Evolutionary conservation across 2,888 invertebrate genomes (phyloP), one percentile per base, ranked within the genome.

Genomic region (Tetranychus truncatus): DNA sequence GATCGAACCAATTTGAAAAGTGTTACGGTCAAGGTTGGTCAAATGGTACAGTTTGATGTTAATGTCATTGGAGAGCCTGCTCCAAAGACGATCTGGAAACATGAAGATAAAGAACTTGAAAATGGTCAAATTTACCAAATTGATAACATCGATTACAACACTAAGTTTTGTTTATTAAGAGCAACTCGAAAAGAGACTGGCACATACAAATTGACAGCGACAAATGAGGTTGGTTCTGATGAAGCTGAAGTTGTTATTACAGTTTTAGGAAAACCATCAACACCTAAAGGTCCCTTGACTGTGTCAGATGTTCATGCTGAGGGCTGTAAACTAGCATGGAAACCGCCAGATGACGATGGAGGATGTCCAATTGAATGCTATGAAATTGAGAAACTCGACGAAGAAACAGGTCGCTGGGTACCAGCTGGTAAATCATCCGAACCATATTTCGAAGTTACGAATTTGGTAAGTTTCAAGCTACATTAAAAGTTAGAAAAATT

Each of bases 31-130:
- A 96, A 96, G 84, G 92, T 92, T 66, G 95, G 96, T n/a, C 89
- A 94, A 80, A 90, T 91, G 2, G 91, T 95, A 85, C 93, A 91
- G 84, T 92, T 95, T 89, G 89, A 92, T 18, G 94, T 96, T 71
- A 92, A 95, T 82, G 91, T 94, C 78, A 88, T 85, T 78, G 97
- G 97, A 82, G 97, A 97, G 85, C 97, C 99, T 44, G 87, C 91
- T 79, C 97, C 99, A 80, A 89, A 88, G 66, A 87, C 89, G 66
- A 88, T 87, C 77, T 97, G 97, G 97, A 87, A 89, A 73, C 91
- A 91, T 89, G 87, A 91, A 71, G 92, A 92, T 79, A 88, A 89
- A 81, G 77, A 75, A 45, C 11, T 75, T n/a, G 86, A 91, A 74
- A 88, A 91, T 76, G 77, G 72, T 6, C 45, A 18, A 15, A 69